Evolutionary conservation across 2,888 invertebrate species (phyloP).

Genomic region (Microdon myrmicae): DNA sequence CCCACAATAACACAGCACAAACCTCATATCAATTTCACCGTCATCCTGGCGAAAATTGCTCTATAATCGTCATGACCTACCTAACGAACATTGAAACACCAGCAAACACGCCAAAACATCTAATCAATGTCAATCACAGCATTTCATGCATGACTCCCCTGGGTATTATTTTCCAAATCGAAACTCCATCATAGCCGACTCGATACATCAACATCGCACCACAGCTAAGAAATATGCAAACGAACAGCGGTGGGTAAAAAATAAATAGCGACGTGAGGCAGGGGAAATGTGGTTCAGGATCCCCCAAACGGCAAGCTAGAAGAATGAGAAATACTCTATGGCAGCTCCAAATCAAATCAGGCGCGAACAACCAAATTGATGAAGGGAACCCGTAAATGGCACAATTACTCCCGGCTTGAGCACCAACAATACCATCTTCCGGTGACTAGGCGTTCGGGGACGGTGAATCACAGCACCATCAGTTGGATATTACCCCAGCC

Average conservation of each 20-base stretch:
- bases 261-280: slow-evolving; percentile 9
- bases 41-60: slow-evolving; percentile 37
- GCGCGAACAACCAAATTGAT: slow-evolving; percentile 52
- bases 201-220: slow-evolving; percentile 5
- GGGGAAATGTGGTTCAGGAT: slow-evolving; percentile 9
- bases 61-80: slow-evolving; percentile 50
- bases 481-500: slow-evolving; percentile 20
- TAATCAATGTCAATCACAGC: slow-evolving; percentile 52
- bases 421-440: slow-evolving; percentile 9
- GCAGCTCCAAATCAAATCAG: slow-evolving; percentile 49
- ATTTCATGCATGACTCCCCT: slow-evolving; percentile 49
- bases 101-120: slow-evolving; percentile 47
- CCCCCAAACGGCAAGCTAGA: slow-evolving; percentile 19
- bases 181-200: slow-evolving; percentile 17
- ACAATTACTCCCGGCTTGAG: slow-evolving; percentile 43
- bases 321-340: slow-evolving; percentile 9
- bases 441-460: background rate
- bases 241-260: slow-evolving; percentile 25
- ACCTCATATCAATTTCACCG: slow-evolving; percentile 35
- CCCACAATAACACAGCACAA: too few relatives aligned
- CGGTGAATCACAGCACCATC: slow-evolving; percentile 18
- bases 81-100: slow-evolving; percentile 42
- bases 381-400: slow-evolving; percentile 46
- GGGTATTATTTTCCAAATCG: slow-evolving; percentile 44
- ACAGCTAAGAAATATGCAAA: too few relatives aligned